Base-by-base conservation (phyloP, 2,888 invertebrate species). In the Argynnis bischoffii region DNA sequence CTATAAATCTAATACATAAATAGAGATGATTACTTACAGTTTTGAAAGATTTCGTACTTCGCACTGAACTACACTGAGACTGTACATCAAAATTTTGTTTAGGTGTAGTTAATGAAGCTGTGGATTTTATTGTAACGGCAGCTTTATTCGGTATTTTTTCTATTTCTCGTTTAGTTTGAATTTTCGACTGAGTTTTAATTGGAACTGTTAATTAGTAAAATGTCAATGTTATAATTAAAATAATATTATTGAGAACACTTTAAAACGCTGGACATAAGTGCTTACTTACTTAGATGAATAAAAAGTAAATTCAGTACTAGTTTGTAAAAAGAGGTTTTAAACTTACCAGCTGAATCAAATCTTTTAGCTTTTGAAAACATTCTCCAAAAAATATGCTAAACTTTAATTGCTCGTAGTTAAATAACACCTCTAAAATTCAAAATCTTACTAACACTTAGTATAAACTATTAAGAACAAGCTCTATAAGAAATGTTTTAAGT, bases 361-460 rank as follows among this genome's bases (percentile, higher is more conserved):
- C 92, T 83, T 75, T 92, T 92, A 16, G 92, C 90, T 80, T 92
- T 92, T 13, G 92, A 90, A 77, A 92, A 92, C 92, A 92, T 92
- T 69, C 64, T 84, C 69, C 68, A 41, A 41, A 41, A 48, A 35
- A 41, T 21, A 59, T 16, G 2, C 5, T 18, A 59, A 46, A 11
- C 51, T 59, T 6, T 26, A 8, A 41, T 50, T 46, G 15, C 14
- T 57, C 47, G 47, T 59, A 5, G 15, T 21, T n/a, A 59, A 46
- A 15, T 26, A 48, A 8, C 35, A 41, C 35, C 35, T 41, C 35
- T 41, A 41, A 41, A 41, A 41, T 41, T 11, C 11, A 41, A 41
- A 11, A 41, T 41, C 11, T 41, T 11, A 41, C 11, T 41, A 41
- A 41, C 35, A 11, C 11, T 41, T 41, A 41, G 1, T 41, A 11